Conservation (phyloP, 2,797 vertebrate species). For the Staurois parvus region DNA sequence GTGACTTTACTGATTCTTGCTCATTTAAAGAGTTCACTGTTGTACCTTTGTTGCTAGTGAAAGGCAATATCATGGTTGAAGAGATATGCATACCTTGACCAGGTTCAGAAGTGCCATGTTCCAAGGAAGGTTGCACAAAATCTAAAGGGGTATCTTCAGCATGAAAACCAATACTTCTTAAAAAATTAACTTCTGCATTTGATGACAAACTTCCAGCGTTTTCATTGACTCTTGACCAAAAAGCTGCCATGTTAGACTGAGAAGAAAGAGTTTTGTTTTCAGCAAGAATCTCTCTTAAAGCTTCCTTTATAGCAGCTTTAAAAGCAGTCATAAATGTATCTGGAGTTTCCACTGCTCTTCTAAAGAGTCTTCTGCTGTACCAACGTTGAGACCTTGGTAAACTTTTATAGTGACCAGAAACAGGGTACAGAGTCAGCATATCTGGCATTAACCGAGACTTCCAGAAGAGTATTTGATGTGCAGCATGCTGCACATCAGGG, state of each 20-base stretch:
- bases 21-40: background rate
- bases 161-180: background rate
- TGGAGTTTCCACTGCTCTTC: background rate
- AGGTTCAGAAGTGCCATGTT: background rate
- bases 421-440: background rate
- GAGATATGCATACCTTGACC: background rate
- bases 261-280: background rate
- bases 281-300: background rate
- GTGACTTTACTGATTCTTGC: background rate
- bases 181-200: background rate
- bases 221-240: background rate
- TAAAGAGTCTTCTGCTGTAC: conserved; percentile 4
- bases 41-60: background rate
- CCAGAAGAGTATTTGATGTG: background rate
- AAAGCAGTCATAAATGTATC: background rate
- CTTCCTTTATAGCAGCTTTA: background rate
- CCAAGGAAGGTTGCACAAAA: background rate
- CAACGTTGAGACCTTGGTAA: background rate
- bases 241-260: background rate
- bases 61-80: background rate
- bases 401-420: too few relatives aligned
- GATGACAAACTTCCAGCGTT: background rate
- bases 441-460: background rate
- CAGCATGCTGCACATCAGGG: background rate
- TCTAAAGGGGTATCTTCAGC: background rate